These are phyloP conservation scores for Catharus bicknelli DNA, from an alignment of 2,113 vertebrate genomes.

Conservation along the genomic window DNA sequence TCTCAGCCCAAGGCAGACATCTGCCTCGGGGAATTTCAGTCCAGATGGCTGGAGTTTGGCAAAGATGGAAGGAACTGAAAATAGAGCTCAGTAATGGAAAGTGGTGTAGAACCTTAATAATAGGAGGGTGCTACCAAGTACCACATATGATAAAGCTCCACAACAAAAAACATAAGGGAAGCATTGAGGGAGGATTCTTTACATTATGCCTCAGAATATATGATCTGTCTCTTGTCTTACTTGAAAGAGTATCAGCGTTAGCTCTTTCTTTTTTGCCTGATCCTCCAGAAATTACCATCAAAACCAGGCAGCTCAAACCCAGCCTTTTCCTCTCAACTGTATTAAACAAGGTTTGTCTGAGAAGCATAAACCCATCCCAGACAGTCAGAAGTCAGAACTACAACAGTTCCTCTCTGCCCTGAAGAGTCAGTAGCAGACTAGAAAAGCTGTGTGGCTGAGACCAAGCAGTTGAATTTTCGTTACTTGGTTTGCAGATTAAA, in stretches of 20 bases:
- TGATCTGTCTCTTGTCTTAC: not conserved
- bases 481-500: not conserved
- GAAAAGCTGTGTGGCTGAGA: not conserved
- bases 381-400: not conserved
- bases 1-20: not conserved
- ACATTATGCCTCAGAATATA: not conserved
- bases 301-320: not conserved
- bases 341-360: not conserved
- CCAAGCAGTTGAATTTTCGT: not conserved
- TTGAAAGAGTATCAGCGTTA: not conserved
- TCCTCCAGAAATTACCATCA: not conserved
- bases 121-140: not conserved
- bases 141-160: not conserved
- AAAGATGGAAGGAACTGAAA: not conserved
- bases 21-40: constrained; percentile 5
- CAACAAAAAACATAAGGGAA: not conserved
- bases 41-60: constrained; percentile 18
- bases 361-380: not conserved
- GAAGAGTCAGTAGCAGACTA: not conserved
- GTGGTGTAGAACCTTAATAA: not conserved
- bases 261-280: not conserved
- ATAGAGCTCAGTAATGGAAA: constrained; percentile 12
- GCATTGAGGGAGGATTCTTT: constrained; percentile 1
- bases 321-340: not conserved
- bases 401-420: not conserved